Base-by-base conservation (phyloP, 1,140 invertebrate genomes). In the Branchinecta lynchi region DNA sequence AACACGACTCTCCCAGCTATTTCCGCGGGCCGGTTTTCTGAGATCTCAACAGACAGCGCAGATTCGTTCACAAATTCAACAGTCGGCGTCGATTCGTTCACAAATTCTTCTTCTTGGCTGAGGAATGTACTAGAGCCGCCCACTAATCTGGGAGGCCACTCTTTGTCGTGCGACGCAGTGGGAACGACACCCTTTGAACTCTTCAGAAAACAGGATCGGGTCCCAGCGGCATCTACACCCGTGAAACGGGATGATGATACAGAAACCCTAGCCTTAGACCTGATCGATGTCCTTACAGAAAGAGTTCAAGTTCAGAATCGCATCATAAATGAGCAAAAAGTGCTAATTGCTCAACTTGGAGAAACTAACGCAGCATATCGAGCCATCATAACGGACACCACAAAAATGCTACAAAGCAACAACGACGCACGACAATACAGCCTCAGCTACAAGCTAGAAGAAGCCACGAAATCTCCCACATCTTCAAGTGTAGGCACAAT, bases 291-390 rank as follows among this genome's bases (percentile, higher is more conserved):
- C 46, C 46, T 51, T 51, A 51, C n/a, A 51, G 46, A 9, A 51
- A 51, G n/a, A 51, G 46, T 51, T 51, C 46, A 51, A 51, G 46
- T 51, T 51, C 46, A 51, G 46, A 51, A 51, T 51, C 46, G 46
- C 46, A 51, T 51, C 46, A 51, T 51, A 51, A 51, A 51, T 51
- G 46, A 51, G 46, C 46, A 51, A 51, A 51, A 51, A 51, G 9
- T n/a, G 46, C 46, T 51, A n/a, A 51, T 51, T 51, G 46, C 46
- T 51, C 46, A 51, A 51, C 46, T 51, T 51, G 46, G 46, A 51
- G 46, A 51, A 51, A 9, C 46, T n/a, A 51, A 51, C 46, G n/a
- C 46, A 51, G 46, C 9, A 51, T 51, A 51, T 51, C 46, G 46
- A 51, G 46, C 46, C n/a, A 51, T 51, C 46, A 51, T 51, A 51